A percentile compares a stretch with the other conserved stretches of the same genome.
These are phyloP conservation scores for Lacanobia wlatinum DNA, from an alignment of 2,888 invertebrate genomes.

Conservation along the genomic window DNA sequence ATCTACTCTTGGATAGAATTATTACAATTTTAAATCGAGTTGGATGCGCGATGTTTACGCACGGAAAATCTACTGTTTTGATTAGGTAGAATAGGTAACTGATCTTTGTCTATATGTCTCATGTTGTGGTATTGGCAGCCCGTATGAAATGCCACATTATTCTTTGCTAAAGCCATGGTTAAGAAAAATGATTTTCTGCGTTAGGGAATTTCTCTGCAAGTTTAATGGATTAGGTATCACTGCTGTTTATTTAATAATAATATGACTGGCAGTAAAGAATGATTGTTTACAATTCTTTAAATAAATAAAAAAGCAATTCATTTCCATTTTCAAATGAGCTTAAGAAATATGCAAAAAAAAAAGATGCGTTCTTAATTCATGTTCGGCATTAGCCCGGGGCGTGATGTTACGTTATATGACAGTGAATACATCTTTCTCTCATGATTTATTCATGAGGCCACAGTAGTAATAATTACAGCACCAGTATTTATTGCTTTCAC, in stretches of 20 bases:
- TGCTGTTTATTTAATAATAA: not conserved
- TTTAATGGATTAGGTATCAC: not conserved
- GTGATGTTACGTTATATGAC: conserved; percentile 76
- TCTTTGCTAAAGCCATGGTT: not conserved
- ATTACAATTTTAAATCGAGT: conserved; percentile 49
- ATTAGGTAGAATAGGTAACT: conserved; percentile 36
- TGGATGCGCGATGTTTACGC: conserved; percentile 39
- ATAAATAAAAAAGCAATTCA: conserved; percentile 25
- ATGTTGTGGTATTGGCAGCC: not conserved
- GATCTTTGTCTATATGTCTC: conserved; percentile 29
- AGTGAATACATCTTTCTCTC: conserved; percentile 80
- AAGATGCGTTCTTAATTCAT: conserved; percentile 47
- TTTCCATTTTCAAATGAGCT: conserved; percentile 15
- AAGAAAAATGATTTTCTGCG: not conserved
- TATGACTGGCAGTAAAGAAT: not conserved
- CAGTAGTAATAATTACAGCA: conserved; percentile 83
- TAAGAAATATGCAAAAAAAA: conserved; percentile 26
- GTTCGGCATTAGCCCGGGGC: conserved; percentile 61
- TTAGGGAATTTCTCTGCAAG: not conserved
- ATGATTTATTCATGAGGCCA: conserved; percentile 82
- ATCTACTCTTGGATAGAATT: conserved; percentile 38
- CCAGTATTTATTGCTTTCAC: conserved; percentile 83
- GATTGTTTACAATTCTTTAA: not conserved
- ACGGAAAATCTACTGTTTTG: conserved; percentile 18
- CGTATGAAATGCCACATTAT: not conserved